A percentile compares a stretch with the other conserved stretches of the same genome.
phyloP scores from a whole-genome alignment of 2,113 vertebrate species.

The Symphodus melops region DNA sequence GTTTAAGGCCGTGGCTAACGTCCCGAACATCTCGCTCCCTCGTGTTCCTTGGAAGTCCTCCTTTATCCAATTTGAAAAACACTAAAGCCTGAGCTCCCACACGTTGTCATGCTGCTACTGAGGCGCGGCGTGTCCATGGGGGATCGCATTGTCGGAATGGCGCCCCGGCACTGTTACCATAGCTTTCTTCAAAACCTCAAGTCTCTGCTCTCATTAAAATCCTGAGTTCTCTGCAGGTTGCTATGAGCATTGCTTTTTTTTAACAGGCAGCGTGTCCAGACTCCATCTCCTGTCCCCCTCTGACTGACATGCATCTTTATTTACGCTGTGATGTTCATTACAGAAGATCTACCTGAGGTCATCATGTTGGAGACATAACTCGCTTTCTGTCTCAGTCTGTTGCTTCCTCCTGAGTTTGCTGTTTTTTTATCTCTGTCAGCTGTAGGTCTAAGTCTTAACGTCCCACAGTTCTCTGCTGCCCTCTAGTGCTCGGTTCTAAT shows the following conservation, averaged over 20 bases:
- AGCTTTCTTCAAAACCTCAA: slow-evolving; percentile 62
- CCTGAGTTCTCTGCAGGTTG: slow-evolving; percentile 48
- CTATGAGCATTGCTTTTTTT: slow-evolving; percentile 58
- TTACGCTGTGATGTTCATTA: slow-evolving; percentile 40
- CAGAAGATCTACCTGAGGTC: slow-evolving; percentile 34
- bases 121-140: slow-evolving; percentile 40
- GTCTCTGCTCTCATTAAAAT: slow-evolving; percentile 76
- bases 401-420: slow-evolving; percentile 25
- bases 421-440: slow-evolving; percentile 1
- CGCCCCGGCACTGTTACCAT: slow-evolving; percentile 54
- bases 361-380: slow-evolving; percentile 25
- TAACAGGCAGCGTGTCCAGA: slow-evolving; percentile 48
- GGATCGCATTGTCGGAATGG: slow-evolving; percentile 55
- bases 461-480: slow-evolving; percentile 75
- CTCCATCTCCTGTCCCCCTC: slow-evolving; percentile 21
- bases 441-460: background rate
- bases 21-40: slow-evolving; percentile 47
- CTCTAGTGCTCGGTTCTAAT: slow-evolving; percentile 65
- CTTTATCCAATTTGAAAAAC: slow-evolving; percentile 65
- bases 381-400: slow-evolving; percentile 28
- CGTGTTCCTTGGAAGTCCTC: slow-evolving; percentile 56
- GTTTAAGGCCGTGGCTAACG: slow-evolving; percentile 26
- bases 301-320: slow-evolving; percentile 11
- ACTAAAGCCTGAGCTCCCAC: slow-evolving; percentile 30
- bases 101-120: slow-evolving; percentile 35